Percentiles rank a stretch among this genome's conserved stretches.
phyloP scores from a whole-genome alignment of 2,113 vertebrate genomes.

The Tylochromis polylepis region DNA sequence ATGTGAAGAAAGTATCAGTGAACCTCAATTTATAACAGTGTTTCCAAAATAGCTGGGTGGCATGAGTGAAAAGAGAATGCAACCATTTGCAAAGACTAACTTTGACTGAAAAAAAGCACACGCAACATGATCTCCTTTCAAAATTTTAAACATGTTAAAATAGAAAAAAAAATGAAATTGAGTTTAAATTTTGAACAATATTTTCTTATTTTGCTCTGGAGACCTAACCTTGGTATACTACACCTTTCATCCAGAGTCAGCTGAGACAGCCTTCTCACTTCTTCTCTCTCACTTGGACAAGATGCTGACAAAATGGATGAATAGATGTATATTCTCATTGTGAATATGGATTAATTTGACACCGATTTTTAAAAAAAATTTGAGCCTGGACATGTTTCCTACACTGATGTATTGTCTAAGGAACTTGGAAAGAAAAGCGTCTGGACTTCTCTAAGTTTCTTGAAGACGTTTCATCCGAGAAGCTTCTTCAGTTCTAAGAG shows the following conservation, averaged over 20 bases:
- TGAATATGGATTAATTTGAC: not conserved
- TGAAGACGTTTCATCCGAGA: too few relatives aligned
- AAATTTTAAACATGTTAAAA: not conserved
- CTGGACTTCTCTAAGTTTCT: too few relatives aligned
- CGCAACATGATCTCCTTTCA: not conserved
- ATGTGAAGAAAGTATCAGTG: not conserved
- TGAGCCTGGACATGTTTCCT: not conserved
- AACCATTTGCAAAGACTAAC: not conserved
- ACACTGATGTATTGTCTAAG: too few relatives aligned
- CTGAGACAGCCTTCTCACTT: not conserved
- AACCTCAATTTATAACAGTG: not conserved
- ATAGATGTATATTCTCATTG: not conserved
- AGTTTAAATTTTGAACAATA: not conserved
- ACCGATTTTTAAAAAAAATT: not conserved
- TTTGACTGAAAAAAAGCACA: not conserved
- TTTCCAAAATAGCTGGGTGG: not conserved
- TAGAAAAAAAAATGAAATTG: not conserved
- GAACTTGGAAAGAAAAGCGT: too few relatives aligned
- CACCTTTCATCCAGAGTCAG: not conserved
- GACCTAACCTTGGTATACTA: not conserved
- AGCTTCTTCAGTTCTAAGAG: too few relatives aligned
- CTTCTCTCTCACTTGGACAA: not conserved
- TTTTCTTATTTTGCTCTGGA: not conserved
- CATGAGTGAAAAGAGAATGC: not conserved
- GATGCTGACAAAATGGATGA: not conserved